Evolutionary conservation across 2,797 vertebrate genomes (phyloP), one percentile per base, ranked within the genome.

Genomic region (Malurus splendens): DNA sequence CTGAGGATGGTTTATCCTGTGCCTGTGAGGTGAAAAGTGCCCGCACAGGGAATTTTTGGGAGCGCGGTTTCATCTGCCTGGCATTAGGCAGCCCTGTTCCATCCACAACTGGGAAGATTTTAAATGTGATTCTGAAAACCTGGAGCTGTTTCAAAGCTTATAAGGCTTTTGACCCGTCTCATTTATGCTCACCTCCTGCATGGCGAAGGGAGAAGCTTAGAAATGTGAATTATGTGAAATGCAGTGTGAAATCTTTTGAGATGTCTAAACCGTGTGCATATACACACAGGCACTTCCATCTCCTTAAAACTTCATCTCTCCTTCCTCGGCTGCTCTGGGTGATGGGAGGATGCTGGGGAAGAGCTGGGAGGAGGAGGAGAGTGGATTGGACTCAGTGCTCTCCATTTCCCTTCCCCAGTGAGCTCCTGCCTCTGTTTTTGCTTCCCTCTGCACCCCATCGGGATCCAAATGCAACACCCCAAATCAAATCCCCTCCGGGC

Each of bases 91-190:
- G 59, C 65, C 15, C 30, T 17, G 54, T 18, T 77, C 64, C 36
- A 52, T 52, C n/a, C 68, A n/a, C 51, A 55, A n/a, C 51, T 25
- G 61, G 79, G 41, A 75, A 75, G 75, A 68, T 87, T 71, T 87
- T 5, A 55, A 28, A 80, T 52, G 68, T 11, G 68, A 5, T 90
- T 77, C 89, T 75, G 79, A 56, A 91, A 91, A 80, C 68, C 60
- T 61, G 70, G 73, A 66, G 90, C 20, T 52, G 38, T 87, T 87
- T 82, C 14, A 38, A 61, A 45, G 81, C 78, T 93, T 82, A 33
- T 8, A 55, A 78, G 79, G 88, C 76, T 92, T 93, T 82, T 92
- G 91, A 80, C 81, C 75, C 4, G 33, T 79, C 81, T 93, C 73
- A 33, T 88, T 92, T 90, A 22, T 59, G 62, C 72, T 93, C 3